phyloP scores from a whole-genome alignment of 2,797 vertebrate genomes.

The Malurus splendens region DNA sequence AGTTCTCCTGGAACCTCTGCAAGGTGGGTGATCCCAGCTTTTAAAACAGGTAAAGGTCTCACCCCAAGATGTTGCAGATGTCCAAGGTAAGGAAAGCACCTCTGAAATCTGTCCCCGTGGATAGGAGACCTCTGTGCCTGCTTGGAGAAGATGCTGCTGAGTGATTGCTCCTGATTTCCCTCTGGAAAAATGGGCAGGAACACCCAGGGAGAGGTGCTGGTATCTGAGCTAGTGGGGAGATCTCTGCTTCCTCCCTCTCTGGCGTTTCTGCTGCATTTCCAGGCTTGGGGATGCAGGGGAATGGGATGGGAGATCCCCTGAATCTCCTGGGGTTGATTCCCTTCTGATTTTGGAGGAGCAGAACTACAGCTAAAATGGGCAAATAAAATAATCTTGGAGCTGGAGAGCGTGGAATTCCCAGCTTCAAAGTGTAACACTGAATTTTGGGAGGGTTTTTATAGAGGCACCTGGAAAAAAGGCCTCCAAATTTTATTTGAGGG shows the following conservation, averaged over 20 bases:
- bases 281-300: neutral
- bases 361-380: neutral
- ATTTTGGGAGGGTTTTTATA: neutral
- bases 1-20: neutral
- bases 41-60: neutral
- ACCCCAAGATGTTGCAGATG: neutral
- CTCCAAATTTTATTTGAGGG: neutral
- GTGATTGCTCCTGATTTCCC: neutral
- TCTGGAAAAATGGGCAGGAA: neutral
- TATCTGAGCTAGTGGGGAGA: neutral
- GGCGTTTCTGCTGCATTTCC: neutral
- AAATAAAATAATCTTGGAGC: neutral
- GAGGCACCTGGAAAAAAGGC: rapidly evolving
- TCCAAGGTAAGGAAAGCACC: neutral
- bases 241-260: neutral
- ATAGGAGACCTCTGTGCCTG: rapidly evolving
- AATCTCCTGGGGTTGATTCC: neutral
- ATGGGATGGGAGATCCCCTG: neutral
- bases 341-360: neutral
- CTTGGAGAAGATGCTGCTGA: neutral
- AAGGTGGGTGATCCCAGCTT: neutral
- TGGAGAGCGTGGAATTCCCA: neutral
- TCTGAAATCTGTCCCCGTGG: neutral
- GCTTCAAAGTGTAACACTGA: neutral
- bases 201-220: neutral